Percentiles rank a stretch among this genome's conserved stretches.
phyloP scores from a whole-genome alignment of 1,140 invertebrate genomes.

The Trichogramma pretiosum region DNA sequence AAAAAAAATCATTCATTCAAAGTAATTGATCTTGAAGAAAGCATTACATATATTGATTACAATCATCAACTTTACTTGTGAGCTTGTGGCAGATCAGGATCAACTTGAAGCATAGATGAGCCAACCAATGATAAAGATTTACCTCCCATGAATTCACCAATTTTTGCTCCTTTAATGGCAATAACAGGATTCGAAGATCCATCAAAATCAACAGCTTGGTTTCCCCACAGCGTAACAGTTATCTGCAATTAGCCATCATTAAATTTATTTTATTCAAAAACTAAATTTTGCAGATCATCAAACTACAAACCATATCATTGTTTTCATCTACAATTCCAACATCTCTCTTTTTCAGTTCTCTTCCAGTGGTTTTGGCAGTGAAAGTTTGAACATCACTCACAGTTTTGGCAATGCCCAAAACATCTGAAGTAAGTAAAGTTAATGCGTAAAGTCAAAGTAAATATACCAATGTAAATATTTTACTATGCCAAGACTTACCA shows the following conservation, averaged over 20 bases:
- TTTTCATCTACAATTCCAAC: conserved; percentile 79
- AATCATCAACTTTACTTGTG: conserved; percentile 47
- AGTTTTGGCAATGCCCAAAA: conserved; percentile 82
- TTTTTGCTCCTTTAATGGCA: conserved; percentile 66
- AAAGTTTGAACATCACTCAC: conserved; percentile 64
- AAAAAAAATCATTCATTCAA: not conserved
- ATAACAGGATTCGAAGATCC: conserved; percentile 67
- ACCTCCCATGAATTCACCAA: conserved; percentile 67
- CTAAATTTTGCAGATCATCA: no score
- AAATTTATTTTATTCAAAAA: conserved; percentile 1
- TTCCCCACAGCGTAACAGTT: conserved; percentile 66
- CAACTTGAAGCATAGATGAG: conserved; percentile 60
- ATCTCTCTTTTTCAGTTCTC: conserved; percentile 84
- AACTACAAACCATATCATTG: conserved; percentile 62
- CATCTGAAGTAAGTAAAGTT: conserved; percentile 55
- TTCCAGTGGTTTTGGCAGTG: conserved; percentile 62
- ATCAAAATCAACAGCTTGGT: conserved; percentile 77
- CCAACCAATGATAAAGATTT: conserved; percentile 54
- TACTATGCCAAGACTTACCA: no score
- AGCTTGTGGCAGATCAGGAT: conserved; percentile 84
- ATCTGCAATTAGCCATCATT: no score
- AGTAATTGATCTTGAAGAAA: not conserved
- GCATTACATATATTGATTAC: not conserved
- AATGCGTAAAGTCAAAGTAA: conserved; percentile 3
- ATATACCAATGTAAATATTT: conserved; percentile 11